phyloP scores from a whole-genome alignment of 2,113 vertebrate genomes.

The Erythrocercus mccallii region DNA sequence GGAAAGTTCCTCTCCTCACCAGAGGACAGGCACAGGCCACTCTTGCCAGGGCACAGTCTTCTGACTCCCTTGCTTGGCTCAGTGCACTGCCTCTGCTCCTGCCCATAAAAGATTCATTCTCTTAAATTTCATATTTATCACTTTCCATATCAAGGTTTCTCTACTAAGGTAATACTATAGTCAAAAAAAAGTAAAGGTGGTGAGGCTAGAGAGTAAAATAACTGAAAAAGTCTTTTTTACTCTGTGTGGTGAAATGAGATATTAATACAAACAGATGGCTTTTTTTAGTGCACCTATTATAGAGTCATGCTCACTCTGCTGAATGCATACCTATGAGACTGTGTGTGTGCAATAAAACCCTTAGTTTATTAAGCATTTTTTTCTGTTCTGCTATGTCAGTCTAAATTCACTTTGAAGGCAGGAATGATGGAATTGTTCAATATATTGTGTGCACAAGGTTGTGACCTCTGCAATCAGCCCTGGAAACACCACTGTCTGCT shows the following conservation, averaged over 20 bases:
- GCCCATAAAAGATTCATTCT: background rate
- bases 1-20: slow-evolving; percentile 6
- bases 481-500: background rate
- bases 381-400: slow-evolving; percentile 50
- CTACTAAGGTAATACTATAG: background rate
- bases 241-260: background rate
- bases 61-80: background rate
- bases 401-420: slow-evolving; percentile 61
- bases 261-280: background rate
- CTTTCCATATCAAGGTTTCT: background rate
- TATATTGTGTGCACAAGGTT: slow-evolving; percentile 57
- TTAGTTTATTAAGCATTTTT: slow-evolving; percentile 49
- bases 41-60: background rate
- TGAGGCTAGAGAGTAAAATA: background rate
- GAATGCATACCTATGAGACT: slow-evolving; percentile 32
- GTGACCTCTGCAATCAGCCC: slow-evolving; percentile 36
- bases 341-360: slow-evolving; percentile 41
- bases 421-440: slow-evolving; percentile 73
- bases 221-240: background rate
- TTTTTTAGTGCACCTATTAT: background rate
- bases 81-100: background rate
- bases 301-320: background rate
- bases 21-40: background rate
- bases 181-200: background rate
- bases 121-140: background rate